Conservation (phyloP, 2,797 vertebrate genomes). For the Tarsius wallacei region DNA sequence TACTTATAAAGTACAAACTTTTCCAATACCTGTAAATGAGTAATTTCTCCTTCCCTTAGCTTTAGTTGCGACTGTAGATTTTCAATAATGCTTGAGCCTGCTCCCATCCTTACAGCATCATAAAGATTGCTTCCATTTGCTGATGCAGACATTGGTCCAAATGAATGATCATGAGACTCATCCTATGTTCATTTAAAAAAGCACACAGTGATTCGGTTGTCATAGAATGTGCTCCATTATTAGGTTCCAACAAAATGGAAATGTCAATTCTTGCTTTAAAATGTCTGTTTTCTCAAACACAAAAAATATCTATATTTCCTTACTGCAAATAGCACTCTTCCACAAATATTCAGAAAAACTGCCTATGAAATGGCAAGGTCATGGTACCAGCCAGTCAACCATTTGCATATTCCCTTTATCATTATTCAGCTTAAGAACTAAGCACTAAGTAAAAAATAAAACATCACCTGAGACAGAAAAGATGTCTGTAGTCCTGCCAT, state of each 20-base stretch:
- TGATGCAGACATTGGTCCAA: constrained; percentile 91
- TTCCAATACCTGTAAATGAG: constrained; percentile 96
- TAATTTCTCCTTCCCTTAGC: constrained; percentile 97
- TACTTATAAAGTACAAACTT: constrained; percentile 6
- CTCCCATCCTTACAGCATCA: constrained; percentile 96
- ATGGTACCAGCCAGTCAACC: background rate
- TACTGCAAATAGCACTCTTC: background rate
- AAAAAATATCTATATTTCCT: constrained; percentile 43
- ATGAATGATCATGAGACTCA: constrained; percentile 94
- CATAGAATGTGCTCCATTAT: background rate
- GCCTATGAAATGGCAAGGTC: background rate
- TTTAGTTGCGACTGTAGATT: constrained; percentile 99
- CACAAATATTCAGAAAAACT: background rate
- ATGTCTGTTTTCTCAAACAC: constrained; percentile 47
- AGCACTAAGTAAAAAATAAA: background rate
- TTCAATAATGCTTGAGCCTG: constrained; percentile 97
- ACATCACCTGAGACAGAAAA: constrained; percentile 94
- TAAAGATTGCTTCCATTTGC: constrained; percentile 96
- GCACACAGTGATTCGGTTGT: background rate
- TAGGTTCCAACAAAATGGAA: constrained; percentile 22
- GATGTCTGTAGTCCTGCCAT: constrained; percentile 94
- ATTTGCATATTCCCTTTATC: background rate
- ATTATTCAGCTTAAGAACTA: background rate
- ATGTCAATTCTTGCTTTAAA: constrained; percentile 51
- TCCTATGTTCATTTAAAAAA: constrained; percentile 91